Conservation (phyloP, 1,140 invertebrate genomes). For the Ceratosolen solmsi region DNA sequence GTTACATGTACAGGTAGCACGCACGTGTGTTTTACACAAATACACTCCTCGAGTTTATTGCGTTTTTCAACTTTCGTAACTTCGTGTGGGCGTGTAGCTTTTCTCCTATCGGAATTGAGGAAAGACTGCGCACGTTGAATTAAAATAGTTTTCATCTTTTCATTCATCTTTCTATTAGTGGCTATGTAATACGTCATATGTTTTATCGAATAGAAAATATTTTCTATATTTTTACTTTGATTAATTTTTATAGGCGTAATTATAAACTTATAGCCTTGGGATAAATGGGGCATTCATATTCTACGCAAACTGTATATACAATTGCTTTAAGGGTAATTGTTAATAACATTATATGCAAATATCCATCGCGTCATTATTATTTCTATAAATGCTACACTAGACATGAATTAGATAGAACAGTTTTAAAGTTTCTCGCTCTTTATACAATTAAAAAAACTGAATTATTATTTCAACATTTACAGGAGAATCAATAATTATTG, state of each 20-base stretch:
- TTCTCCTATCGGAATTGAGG: conserved; percentile 2
- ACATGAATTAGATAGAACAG: no score
- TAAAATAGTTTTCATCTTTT: neutral
- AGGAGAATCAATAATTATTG: no score
- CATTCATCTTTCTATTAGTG: no score
- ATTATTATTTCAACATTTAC: no score
- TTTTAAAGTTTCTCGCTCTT: no score
- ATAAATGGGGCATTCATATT: neutral
- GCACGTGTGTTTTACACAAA: neutral
- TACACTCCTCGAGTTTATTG: neutral
- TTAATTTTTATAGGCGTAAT: neutral
- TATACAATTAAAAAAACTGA: no score
- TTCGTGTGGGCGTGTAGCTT: neutral
- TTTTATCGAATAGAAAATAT: no score
- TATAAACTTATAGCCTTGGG: neutral
- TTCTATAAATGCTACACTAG: no score
- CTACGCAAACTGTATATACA: neutral
- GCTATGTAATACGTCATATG: no score
- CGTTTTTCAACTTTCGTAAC: conserved; percentile 18
- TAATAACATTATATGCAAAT: no score
- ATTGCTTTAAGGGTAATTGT: neutral
- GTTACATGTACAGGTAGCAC: neutral
- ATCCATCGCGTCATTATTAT: no score
- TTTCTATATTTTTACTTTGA: neutral
- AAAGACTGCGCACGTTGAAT: neutral